These are phyloP conservation scores for Drosophila busckii DNA, from an alignment of 1,140 invertebrate genomes.

Conservation along the genomic window DNA sequence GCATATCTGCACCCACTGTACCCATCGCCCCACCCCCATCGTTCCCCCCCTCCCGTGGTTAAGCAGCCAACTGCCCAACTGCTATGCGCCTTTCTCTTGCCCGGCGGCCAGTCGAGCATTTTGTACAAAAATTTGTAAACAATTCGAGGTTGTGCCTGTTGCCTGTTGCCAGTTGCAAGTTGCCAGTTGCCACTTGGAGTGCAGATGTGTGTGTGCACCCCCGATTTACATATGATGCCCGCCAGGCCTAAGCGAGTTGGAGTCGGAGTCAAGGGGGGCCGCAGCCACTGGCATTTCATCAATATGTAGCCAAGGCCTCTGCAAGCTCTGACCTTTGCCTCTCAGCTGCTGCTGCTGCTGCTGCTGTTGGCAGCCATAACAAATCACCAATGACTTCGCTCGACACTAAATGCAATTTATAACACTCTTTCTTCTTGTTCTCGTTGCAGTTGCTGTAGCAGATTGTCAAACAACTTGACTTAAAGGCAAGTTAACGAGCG, in stretches of 20 bases:
- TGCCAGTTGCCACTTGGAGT: conserved; percentile 29
- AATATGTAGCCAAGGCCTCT: conserved; percentile 1
- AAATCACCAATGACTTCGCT: conserved; percentile 69
- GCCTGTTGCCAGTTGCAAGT: background rate
- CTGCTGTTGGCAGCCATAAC: conserved; percentile 53
- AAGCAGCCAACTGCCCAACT: background rate
- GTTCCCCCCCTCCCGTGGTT: too few relatives aligned
- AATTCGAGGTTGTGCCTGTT: conserved; percentile 54
- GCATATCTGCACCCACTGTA: conserved; percentile 62
- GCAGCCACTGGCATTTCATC: conserved; percentile 34
- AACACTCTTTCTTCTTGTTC: conserved; percentile 39
- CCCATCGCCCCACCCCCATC: background rate
- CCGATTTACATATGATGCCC: conserved; percentile 52
- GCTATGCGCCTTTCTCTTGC: background rate
- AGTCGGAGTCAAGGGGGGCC: too few relatives aligned
- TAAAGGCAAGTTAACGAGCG: conserved; percentile 68
- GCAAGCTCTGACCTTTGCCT: conserved; percentile 46
- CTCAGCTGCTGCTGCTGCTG: background rate
- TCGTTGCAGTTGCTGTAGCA: conserved; percentile 8
- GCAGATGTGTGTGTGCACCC: conserved; percentile 39
- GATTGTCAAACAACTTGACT: conserved; percentile 74
- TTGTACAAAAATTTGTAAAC: conserved; percentile 73
- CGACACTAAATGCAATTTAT: conserved; percentile 76
- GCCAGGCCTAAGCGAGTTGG: too few relatives aligned
- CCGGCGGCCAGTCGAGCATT: conserved; percentile 43